Evolutionary conservation across 2,113 vertebrate species (phyloP).

Genomic region (Aleadryas rufinucha): DNA sequence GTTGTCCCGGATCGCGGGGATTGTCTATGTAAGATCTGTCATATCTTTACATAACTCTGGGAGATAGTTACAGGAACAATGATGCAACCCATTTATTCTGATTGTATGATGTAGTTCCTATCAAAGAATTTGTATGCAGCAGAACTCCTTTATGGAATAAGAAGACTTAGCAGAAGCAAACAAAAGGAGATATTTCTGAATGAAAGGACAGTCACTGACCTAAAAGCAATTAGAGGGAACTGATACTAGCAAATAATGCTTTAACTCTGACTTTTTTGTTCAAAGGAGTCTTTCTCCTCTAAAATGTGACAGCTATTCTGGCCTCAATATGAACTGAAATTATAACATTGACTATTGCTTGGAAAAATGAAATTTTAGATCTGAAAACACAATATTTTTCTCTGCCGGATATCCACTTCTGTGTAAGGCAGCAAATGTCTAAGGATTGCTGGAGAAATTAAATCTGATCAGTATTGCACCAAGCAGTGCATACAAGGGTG

Average conservation of each 20-base stretch:
- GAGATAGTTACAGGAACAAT: neutral
- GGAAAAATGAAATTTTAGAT: neutral
- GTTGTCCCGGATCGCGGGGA: neutral
- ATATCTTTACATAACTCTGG: neutral
- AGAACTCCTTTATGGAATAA: neutral
- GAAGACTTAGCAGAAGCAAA: neutral
- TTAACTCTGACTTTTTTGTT: neutral
- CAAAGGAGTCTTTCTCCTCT: neutral
- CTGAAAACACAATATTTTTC: neutral
- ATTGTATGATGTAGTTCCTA: neutral
- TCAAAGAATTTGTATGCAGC: neutral
- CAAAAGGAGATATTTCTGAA: neutral
- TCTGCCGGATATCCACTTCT: accelerated
- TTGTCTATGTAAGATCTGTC: neutral
- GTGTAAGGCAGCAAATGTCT: neutral
- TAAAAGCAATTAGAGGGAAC: neutral
- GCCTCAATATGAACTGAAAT: neutral
- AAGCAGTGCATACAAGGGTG: neutral
- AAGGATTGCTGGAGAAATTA: neutral
- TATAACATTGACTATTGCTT: neutral
- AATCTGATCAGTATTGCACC: neutral
- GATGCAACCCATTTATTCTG: neutral
- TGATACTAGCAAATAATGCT: neutral
- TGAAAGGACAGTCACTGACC: neutral
- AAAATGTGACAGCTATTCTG: neutral